Percentiles rank a stretch among this genome's conserved stretches.
These are phyloP conservation scores for Monodelphis domestica DNA, from an alignment of 2,797 vertebrate species.

Conservation along the genomic window DNA sequence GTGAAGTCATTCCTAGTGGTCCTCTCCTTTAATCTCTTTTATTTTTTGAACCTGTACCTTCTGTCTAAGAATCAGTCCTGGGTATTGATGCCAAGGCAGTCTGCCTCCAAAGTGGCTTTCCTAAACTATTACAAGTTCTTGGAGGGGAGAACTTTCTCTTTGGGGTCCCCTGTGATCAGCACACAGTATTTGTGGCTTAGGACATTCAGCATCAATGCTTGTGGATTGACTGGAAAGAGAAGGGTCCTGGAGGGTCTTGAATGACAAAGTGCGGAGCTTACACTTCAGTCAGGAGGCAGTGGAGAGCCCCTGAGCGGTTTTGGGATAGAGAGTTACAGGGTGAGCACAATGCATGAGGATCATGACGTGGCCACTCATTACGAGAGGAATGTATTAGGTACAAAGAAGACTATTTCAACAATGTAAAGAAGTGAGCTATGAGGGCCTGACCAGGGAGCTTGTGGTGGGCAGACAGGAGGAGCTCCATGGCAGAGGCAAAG, in stretches of 20 bases:
- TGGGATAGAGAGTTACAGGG: not conserved
- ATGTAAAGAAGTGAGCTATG: not conserved
- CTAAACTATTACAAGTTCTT: not conserved
- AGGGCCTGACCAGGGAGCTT: not conserved
- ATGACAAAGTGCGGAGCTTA: not conserved
- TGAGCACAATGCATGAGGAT: not conserved
- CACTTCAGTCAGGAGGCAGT: not conserved
- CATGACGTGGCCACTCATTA: not conserved
- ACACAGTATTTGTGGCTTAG: not conserved
- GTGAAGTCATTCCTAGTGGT: not conserved
- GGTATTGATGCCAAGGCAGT: too few species aligned
- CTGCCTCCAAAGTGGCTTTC: not conserved
- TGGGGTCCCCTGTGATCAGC: not conserved
- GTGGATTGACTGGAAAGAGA: not conserved
- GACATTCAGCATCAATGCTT: not conserved
- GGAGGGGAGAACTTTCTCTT: not conserved
- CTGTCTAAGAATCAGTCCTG: too few species aligned
- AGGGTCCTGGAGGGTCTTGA: not conserved
- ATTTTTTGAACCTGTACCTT: too few species aligned
- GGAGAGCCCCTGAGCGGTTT: not conserved
- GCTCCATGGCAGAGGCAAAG: not conserved
- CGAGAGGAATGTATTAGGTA: not conserved
- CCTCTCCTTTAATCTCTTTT: not conserved
- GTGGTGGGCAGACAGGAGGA: not conserved
- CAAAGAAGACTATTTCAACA: not conserved